These are phyloP conservation scores for Oryzaephilus surinamensis DNA, from an alignment of 1,140 invertebrate species.

Conservation along the genomic window DNA sequence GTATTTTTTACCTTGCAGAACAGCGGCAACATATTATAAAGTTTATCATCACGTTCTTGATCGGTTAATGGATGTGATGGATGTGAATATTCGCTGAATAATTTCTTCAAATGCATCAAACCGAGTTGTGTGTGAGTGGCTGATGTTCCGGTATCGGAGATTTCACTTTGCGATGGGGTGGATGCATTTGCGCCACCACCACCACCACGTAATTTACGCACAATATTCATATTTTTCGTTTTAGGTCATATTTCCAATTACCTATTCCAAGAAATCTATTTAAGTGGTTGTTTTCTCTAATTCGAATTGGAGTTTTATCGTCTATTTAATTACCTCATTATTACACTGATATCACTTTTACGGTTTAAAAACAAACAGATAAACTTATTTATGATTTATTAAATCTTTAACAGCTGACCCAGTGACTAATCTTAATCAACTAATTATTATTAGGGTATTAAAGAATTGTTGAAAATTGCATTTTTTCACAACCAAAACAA, in stretches of 20 bases:
- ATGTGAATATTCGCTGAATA: conserved; percentile 90
- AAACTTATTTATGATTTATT: background rate
- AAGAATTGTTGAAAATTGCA: background rate
- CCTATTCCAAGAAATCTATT: background rate
- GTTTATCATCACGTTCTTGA: conserved; percentile 80
- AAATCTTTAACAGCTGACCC: too few relatives aligned
- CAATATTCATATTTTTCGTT: conserved; percentile 59
- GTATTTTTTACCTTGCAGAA: conserved; percentile 83
- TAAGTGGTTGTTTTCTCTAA: too few relatives aligned
- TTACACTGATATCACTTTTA: background rate
- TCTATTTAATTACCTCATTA: too few relatives aligned
- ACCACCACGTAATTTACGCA: conserved; percentile 69
- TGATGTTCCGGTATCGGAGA: conserved; percentile 43
- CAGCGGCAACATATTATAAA: conserved; percentile 95
- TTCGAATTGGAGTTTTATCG: too few relatives aligned
- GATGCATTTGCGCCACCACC: conserved; percentile 38
- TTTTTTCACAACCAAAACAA: conserved; percentile 3
- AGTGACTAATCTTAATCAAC: conserved; percentile 4
- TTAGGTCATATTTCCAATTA: conserved; percentile 5
- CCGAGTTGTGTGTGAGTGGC: conserved; percentile 76
- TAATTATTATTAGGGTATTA: background rate
- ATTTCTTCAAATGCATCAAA: conserved; percentile 89
- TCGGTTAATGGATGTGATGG: conserved; percentile 69
- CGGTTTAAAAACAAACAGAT: background rate
- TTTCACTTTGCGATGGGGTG: conserved; percentile 39